Evolutionary conservation across 1,140 invertebrate genomes (phyloP), one percentile per base, ranked within the genome.

Genomic region (Melipona quadrifasciata): DNA sequence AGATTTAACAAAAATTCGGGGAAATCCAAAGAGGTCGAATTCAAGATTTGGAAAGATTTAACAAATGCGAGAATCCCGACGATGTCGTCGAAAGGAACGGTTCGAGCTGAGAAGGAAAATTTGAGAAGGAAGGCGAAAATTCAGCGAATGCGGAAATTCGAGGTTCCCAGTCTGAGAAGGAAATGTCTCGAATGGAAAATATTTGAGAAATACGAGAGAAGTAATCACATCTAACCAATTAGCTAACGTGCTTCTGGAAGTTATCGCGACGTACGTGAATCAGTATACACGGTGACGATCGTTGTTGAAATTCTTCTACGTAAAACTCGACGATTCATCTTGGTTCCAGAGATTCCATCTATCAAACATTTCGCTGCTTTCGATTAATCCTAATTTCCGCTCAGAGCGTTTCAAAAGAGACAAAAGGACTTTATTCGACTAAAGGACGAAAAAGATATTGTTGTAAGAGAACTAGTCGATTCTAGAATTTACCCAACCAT

Each of bases 201-300:
- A 51, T 53, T 73, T 17, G 17, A 17, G 16, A 4, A n/a, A 51
- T 8, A 68, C 39, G 61, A 24, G 39, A 17, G 17, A 34, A 55
- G 16, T 77, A 64, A 70, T 82, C 58, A 31, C 64, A 82, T 64
- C 5, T 64, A 57, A 51, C 68, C 68, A 67, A 77, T 82, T 82
- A 82, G 72, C 53, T 27, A 77, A 53, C 47, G 51, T 17, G 81
- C 73, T 73, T 55, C 64, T 16, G 64, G 73, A 64, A 77, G 21
- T 58, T 57, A 64, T 77, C 73, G 24, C 34, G 24, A 14, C 61
- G 53, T 47, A n/a, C 67, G 34, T 76, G 64, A 72, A 76, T 83
- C 71, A 58, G n/a, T 61, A 68, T 70, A 70, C 55, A 65, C n/a
- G 67, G 3, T 16, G 27, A 77, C 21, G 81, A 77, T 64, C 47